Percentiles rank a stretch among this genome's conserved stretches.
phyloP scores from a whole-genome alignment of 2,113 vertebrate species.

The Gallinago jamesoni region DNA sequence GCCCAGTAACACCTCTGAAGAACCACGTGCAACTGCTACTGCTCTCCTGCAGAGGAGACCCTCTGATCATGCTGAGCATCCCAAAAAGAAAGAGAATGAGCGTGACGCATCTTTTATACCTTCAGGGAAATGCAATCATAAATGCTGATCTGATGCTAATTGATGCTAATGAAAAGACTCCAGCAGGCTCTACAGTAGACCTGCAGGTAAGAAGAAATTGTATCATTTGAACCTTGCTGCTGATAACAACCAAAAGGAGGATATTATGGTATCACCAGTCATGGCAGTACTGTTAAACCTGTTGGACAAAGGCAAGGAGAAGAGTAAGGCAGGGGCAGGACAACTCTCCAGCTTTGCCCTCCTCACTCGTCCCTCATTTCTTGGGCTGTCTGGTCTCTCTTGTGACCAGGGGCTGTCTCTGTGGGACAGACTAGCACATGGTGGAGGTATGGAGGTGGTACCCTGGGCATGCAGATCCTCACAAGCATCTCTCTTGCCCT shows the following conservation, averaged over 20 bases:
- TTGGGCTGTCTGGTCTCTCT: neutral
- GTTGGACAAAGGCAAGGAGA: neutral
- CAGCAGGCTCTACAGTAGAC: neutral
- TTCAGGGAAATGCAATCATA: neutral
- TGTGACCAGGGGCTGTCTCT: neutral
- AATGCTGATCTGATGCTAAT: neutral
- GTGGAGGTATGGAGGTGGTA: rapidly evolving
- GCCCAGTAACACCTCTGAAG: neutral
- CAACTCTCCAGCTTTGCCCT: neutral
- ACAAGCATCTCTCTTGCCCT: neutral
- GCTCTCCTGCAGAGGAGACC: neutral
- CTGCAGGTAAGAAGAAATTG: neutral
- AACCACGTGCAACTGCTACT: neutral
- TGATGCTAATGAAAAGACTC: neutral
- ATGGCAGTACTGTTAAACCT: neutral
- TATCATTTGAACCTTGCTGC: neutral
- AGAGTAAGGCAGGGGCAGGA: neutral
- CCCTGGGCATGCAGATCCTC: neutral
- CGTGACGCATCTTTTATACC: neutral
- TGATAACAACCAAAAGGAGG: neutral
- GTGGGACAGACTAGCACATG: neutral
- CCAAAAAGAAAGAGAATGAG: neutral
- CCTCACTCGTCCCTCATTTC: neutral
- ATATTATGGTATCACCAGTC: neutral
- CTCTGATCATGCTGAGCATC: neutral